Percentiles rank a stretch among this genome's conserved stretches.
phyloP scores from a whole-genome alignment of 1,140 invertebrate species.

The Notospermus geniculatus region DNA sequence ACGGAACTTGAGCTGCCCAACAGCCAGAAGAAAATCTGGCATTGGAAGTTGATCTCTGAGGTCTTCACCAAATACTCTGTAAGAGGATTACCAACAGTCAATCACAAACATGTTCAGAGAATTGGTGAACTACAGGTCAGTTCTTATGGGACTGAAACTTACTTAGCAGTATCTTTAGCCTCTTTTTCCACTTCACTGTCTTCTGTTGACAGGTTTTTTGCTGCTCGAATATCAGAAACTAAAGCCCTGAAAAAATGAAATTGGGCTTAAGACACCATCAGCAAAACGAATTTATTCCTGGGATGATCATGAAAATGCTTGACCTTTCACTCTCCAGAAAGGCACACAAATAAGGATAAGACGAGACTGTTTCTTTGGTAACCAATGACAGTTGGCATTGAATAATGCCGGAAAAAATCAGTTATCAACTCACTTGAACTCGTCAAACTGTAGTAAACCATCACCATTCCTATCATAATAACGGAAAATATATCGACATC shows the following conservation, averaged over 20 bases:
- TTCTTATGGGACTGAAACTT: constrained; percentile 20
- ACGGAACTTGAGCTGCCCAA: constrained; percentile 61
- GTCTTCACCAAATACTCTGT: constrained; percentile 55
- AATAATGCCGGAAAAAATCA: no score
- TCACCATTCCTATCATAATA: constrained; percentile 59
- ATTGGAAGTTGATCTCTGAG: constrained; percentile 47
- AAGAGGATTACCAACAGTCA: constrained; percentile 14
- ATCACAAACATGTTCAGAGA: no score
- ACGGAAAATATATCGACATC: constrained; percentile 62
- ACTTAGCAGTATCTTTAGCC: constrained; percentile 55
- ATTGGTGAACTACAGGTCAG: no score
- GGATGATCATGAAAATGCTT: no score
- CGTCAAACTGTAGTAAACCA: constrained; percentile 51
- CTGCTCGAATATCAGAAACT: constrained; percentile 54
- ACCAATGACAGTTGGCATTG: no score
- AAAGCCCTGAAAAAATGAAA: constrained; percentile 46
- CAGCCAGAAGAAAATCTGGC: constrained; percentile 58
- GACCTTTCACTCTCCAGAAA: no score
- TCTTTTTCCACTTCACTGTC: constrained; percentile 49
- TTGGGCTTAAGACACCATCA: no score
- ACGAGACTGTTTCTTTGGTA: no score
- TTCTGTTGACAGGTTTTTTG: constrained; percentile 51
- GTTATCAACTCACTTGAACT: constrained; percentile 56
- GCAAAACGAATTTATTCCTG: no score
- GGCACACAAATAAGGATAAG: no score